Base-by-base conservation (phyloP, 2,797 vertebrate genomes). In the Lacerta bilineata region DNA sequence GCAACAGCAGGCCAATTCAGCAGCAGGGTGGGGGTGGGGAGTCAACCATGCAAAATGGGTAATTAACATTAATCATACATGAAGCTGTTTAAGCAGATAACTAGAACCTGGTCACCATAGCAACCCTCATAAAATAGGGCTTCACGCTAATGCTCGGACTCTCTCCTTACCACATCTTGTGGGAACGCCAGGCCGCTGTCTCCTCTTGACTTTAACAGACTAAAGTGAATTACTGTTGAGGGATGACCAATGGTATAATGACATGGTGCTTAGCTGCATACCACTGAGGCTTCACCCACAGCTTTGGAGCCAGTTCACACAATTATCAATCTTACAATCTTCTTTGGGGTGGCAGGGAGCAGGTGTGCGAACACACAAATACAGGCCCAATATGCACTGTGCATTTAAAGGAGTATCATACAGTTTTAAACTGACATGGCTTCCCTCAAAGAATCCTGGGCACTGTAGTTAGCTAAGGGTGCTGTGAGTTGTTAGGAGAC, bases 61-160 rank as follows among this genome's bases (percentile, higher is more conserved):
- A 96, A 95, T 97, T 96, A 97, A 94, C 94, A 96, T 97, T 94
- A 97, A 97, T 96, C 95, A 95, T 94, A 95, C 72, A 94, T 96
- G 94, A 96, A 94, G 95, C 8, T 94, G 88, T 68, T 94, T 77
- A 91, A 95, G 93, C 90, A 77, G 89, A 87, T 90, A 91, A 96
- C 68, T 94, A 92, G 91, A 95, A 94, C 89, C 91, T 87, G 88
- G 90, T 93, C 93, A 90, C 93, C 87, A 59, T 81, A 83, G 93
- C 80, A 92, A 94, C 88, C 88, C 90, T 87, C 81, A 80, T 8
- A 84, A 88, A 95, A 90, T 82, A 77, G 64, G 61, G 71, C 50
- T 90, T 90, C 59, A n/a, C 9, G 4, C n/a, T 86, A 69, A 86
- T 25, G 39, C 11, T 3, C 1, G 77, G 79, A 36, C 0, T 9